Percentiles rank a stretch among this genome's conserved stretches.
phyloP scores from a whole-genome alignment of 2,113 vertebrate species.

The Zosterops lateralis region DNA sequence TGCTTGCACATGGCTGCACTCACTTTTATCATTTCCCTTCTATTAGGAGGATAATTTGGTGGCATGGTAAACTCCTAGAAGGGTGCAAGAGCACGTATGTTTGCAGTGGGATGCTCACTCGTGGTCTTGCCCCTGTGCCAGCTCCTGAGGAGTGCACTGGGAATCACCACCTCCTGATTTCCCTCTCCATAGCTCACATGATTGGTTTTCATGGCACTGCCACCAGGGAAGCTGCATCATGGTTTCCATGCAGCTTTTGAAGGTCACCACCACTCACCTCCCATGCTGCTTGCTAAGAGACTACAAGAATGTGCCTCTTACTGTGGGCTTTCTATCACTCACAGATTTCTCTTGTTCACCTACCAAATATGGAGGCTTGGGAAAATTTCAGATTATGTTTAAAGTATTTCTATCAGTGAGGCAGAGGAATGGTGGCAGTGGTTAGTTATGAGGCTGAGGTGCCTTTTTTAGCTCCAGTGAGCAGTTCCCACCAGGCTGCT shows the following conservation, averaged over 20 bases:
- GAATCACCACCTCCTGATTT: background rate
- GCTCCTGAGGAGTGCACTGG: background rate
- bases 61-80: background rate
- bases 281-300: background rate
- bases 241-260: background rate
- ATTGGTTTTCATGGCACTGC: background rate
- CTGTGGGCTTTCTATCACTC: background rate
- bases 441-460: background rate
- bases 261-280: background rate
- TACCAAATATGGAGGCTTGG: background rate
- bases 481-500: background rate
- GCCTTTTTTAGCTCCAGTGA: rapidly evolving
- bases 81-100: rapidly evolving
- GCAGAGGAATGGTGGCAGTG: background rate
- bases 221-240: background rate
- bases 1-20: background rate
- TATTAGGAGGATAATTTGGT: background rate
- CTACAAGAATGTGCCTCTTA: background rate
- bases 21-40: background rate
- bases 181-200: background rate
- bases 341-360: background rate
- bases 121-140: background rate
- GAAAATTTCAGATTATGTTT: background rate
- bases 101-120: background rate
- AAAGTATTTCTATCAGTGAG: background rate